Evolutionary conservation across 2,888 invertebrate genomes (phyloP).

Genomic region (Hypsopygia costalis): DNA sequence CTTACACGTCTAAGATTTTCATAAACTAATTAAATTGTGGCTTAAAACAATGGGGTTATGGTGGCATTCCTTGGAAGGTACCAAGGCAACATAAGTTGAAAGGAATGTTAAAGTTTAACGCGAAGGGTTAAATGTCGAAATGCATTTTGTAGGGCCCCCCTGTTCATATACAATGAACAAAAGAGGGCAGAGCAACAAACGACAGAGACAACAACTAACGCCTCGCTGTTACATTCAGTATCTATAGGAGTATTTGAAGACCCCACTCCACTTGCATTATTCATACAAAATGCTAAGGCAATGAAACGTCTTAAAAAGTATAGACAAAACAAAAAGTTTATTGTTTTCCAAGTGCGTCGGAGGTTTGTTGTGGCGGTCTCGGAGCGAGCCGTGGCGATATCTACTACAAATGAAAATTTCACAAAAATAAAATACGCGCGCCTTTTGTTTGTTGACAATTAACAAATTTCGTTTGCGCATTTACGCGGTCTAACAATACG

Average conservation of each 20-base stretch:
- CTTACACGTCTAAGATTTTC: neutral
- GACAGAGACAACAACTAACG: conserved; percentile 23
- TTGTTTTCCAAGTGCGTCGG: conserved; percentile 32
- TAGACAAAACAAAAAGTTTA: conserved; percentile 44
- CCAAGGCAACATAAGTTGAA: conserved; percentile 27
- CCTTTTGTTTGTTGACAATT: conserved; percentile 34
- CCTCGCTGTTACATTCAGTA: conserved; percentile 13
- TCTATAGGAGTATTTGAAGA: conserved; percentile 22
- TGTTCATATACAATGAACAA: conserved; percentile 7
- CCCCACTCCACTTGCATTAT: conserved; percentile 43
- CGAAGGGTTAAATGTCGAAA: conserved; percentile 2
- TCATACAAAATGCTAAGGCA: conserved; percentile 51
- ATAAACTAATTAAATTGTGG: neutral
- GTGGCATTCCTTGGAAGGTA: conserved; percentile 28
- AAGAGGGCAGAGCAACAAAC: conserved; percentile 11
- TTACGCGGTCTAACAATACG: conserved; percentile 25
- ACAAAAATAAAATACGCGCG: conserved; percentile 23
- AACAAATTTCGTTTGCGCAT: conserved; percentile 35
- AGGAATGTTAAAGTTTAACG: conserved; percentile 7
- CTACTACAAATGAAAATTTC: conserved; percentile 28
- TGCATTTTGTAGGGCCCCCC: neutral
- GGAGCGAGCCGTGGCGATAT: neutral
- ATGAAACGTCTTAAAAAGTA: conserved; percentile 42
- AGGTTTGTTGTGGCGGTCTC: conserved; percentile 8
- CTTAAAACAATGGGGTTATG: conserved; percentile 26